Base-by-base conservation (phyloP, 2,797 vertebrate species). In the Neoniphon sammara region DNA sequence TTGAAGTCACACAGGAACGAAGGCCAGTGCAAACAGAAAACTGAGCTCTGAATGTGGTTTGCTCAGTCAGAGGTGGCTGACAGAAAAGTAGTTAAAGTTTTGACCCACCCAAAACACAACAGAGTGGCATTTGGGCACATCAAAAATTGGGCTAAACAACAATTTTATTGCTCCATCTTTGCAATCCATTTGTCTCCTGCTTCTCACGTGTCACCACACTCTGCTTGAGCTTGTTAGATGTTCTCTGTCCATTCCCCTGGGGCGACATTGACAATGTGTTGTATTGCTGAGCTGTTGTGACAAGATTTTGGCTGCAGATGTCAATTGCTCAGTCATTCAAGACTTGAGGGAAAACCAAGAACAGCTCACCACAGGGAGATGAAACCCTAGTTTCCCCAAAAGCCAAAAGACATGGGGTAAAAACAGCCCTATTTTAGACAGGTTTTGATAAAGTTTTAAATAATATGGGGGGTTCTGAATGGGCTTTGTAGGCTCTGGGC, bases 181-280 rank as follows among this genome's bases (percentile, higher is more conserved):
- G 47, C 9, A 10, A 47, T 62, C 50, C 72, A 18, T 62, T 79
- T 82, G 42, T 44, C 14, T 44, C 42, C 42, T 44, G 42, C 42
- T 44, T 75, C 62, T 88, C 90, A 75, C 59, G 23, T 88, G 30
- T 87, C 83, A 27, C 70, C 72, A 55, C 39, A 50, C 88, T 87
- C 70, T 85, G 34, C 73, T 9, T n/a, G 58, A 58, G 42, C 17
- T 21, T 21, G 3, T 8, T 25, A 0, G 25, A 81, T 56, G 75
- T 75, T 69, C 1, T 70, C 1, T 70, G 54, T 80, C 68, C 61
- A 50, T 52, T 50, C 76, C 85, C 70, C 7, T 30, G 59, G 53
- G 30, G n/a, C 34, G 70, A 66, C 66, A 81, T 44, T 80, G 72
- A 66, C 66, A 81, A 39, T 80, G 66, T 86, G 42, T 44, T 15